Evolutionary conservation across 2,113 vertebrate species (phyloP).

Genomic region (Gulo gulo): DNA sequence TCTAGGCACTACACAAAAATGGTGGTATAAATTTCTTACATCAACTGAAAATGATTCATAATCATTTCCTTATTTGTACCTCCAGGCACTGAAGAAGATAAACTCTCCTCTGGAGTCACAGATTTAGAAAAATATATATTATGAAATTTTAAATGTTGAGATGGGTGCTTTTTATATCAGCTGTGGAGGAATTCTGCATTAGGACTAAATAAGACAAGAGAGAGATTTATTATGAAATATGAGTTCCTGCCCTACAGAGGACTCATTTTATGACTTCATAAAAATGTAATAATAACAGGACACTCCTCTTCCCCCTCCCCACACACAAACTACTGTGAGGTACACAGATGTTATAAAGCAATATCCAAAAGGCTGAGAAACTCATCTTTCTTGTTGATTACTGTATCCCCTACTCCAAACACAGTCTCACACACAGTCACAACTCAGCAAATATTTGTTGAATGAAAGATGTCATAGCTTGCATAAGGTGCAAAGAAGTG

Average conservation of each 20-base stretch:
- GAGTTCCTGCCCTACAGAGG: not conserved
- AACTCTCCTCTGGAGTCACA: conserved; percentile 68
- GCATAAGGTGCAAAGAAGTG: not conserved
- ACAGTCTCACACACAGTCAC: not conserved
- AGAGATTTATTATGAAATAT: conserved; percentile 32
- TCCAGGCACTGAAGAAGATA: conserved; percentile 60
- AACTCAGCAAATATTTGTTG: not conserved
- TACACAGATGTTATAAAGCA: not conserved
- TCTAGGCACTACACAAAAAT: conserved; percentile 66
- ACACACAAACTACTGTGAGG: not conserved
- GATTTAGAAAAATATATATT: conserved; percentile 39
- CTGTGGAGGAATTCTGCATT: conserved; percentile 32
- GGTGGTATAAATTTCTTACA: conserved; percentile 75
- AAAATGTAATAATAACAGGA: not conserved
- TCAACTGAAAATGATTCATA: conserved; percentile 77
- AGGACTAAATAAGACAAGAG: not conserved
- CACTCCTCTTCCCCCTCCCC: not conserved
- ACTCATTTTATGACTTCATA: conserved; percentile 18
- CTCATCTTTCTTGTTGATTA: not conserved
- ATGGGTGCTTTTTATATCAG: not conserved
- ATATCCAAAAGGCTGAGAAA: not conserved
- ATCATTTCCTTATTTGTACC: conserved; percentile 74
- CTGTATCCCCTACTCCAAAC: not conserved
- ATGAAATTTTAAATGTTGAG: conserved; percentile 34
- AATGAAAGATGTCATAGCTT: not conserved